phyloP scores from a whole-genome alignment of 2,888 invertebrate genomes.

The Nymphalis urticae region DNA sequence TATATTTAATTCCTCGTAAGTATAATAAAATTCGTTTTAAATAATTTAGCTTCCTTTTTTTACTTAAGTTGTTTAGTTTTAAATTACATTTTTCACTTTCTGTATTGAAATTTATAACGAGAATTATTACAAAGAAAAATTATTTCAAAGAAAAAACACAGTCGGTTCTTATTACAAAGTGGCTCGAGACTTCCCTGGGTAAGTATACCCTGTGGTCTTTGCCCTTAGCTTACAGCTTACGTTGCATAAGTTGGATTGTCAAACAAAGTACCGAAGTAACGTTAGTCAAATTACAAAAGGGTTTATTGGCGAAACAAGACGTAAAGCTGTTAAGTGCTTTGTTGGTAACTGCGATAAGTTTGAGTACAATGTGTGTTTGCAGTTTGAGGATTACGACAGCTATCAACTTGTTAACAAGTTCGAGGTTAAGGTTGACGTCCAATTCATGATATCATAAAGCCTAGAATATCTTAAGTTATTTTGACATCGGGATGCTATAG shows the following conservation, averaged over 20 bases:
- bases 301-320: constrained; percentile 14
- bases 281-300: constrained; percentile 8
- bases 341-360: constrained; percentile 11
- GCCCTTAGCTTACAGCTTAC: constrained; percentile 1
- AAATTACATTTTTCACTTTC: no score
- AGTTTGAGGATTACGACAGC: constrained; percentile 5
- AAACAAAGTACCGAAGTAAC: constrained; percentile 16
- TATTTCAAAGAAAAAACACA: no score
- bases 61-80: no score
- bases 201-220: neutral
- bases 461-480: neutral
- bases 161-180: no score
- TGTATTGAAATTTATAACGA: no score
- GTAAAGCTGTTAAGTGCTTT: constrained; percentile 19
- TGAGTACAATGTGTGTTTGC: constrained; percentile 7
- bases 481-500: no score
- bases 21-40: no score
- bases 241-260: constrained; percentile 5
- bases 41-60: no score
- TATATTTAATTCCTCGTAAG: no score
- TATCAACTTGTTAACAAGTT: constrained; percentile 12
- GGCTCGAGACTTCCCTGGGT: no score
- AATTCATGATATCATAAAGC: neutral
- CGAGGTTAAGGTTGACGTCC: neutral
- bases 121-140: no score